phyloP scores from a whole-genome alignment of 1,140 invertebrate species.

The Bombyx mori region DNA sequence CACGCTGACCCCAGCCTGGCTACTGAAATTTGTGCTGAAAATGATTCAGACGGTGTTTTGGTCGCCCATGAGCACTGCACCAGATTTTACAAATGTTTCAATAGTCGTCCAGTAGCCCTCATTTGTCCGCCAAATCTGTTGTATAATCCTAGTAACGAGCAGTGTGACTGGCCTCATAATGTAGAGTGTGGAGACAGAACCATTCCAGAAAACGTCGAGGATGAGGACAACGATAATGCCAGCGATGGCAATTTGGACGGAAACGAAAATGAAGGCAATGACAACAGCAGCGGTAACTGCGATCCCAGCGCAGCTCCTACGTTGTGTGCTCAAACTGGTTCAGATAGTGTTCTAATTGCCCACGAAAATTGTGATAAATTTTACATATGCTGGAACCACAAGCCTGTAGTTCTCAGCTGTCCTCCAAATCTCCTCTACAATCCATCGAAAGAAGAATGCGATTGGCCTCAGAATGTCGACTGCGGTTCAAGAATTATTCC shows the following conservation, averaged over 20 bases:
- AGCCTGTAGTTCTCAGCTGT: constrained; percentile 10
- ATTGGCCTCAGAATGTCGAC: constrained; percentile 62
- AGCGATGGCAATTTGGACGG: not conserved
- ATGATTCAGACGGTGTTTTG: constrained; percentile 2
- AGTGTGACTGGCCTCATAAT: constrained; percentile 45
- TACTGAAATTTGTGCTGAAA: constrained; percentile 6
- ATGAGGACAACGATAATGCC: not conserved
- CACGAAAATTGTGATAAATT: constrained; percentile 21
- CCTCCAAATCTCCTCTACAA: constrained; percentile 10
- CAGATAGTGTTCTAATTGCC: constrained; percentile 10
- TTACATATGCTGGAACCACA: constrained; percentile 13
- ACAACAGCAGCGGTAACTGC: constrained; percentile 5
- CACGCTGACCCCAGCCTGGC: constrained; percentile 10
- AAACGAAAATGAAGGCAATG: not conserved
- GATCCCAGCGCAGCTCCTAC: constrained; percentile 9
- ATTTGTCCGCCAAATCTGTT: constrained; percentile 8
- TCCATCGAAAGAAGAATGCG: constrained; percentile 9
- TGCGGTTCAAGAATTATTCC: constrained; percentile 5
- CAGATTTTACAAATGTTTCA: constrained; percentile 15
- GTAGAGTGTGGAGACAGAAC: constrained; percentile 37
- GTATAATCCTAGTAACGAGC: constrained; percentile 9
- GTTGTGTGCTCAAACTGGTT: constrained; percentile 4
- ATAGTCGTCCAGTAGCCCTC: constrained; percentile 8
- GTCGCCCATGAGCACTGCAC: constrained; percentile 20
- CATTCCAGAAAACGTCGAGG: not conserved